Evolutionary conservation across 2,113 vertebrate species (phyloP).

Genomic region (Andinoacara biseriatus): DNA sequence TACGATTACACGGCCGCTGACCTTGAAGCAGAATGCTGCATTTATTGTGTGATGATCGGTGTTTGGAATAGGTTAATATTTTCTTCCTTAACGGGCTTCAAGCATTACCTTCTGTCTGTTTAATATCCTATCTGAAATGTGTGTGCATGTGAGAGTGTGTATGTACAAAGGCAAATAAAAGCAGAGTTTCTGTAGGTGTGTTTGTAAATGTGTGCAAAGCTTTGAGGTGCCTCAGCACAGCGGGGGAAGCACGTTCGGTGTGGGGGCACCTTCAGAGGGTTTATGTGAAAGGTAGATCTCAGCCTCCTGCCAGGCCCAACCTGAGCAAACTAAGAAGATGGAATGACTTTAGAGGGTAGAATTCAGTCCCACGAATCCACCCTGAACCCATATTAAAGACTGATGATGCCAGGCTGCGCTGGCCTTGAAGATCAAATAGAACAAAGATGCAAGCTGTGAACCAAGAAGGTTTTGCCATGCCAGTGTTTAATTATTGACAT

Average conservation of each 20-base stretch:
- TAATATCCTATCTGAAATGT: constrained; percentile 5
- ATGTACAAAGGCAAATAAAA: constrained; percentile 9
- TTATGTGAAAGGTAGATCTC: constrained; percentile 61
- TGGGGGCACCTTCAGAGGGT: constrained; percentile 70
- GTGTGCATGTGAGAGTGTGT: background rate
- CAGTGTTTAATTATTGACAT: constrained; percentile 81
- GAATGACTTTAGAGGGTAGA: constrained; percentile 60
- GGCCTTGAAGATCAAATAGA: constrained; percentile 80
- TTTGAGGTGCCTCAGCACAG: constrained; percentile 51
- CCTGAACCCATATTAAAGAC: constrained; percentile 75
- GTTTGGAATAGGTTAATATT: background rate
- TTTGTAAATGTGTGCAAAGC: constrained; percentile 39
- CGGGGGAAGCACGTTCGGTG: constrained; percentile 56
- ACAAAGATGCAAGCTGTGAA: constrained; percentile 77
- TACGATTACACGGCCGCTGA: background rate
- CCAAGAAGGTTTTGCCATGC: constrained; percentile 62
- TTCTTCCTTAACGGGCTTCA: background rate
- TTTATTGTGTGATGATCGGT: background rate
- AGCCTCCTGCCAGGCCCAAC: constrained; percentile 60
- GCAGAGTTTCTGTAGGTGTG: constrained; percentile 1
- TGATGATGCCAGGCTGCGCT: constrained; percentile 53
- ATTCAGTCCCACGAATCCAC: constrained; percentile 64
- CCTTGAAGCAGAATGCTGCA: background rate
- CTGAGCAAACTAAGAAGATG: constrained; percentile 41
- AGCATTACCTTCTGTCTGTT: background rate